Base-by-base conservation (phyloP, 2,797 vertebrate species). In the Takifugu ocellatus region DNA sequence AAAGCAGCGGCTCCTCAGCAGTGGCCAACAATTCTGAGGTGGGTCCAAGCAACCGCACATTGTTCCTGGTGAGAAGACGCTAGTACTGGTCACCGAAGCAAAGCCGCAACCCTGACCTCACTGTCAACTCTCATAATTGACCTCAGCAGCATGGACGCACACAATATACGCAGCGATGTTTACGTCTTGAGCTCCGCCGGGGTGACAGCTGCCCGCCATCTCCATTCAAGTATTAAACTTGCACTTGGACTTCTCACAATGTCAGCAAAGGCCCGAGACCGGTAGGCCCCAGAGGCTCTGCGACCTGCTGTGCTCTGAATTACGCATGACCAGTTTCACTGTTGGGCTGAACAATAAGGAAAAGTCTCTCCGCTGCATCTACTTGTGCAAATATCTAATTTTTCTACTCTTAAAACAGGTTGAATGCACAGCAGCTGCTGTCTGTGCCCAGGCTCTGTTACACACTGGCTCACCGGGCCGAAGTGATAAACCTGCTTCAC, bases 1-100 rank as follows among this genome's bases (percentile, higher is more conserved):
- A 72, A 75, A 72, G 75, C 54, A 68, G 75, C 68, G 62, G 64
- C 63, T 51, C 51, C 60, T 76, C 36, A 12, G 56, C 31, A n/a
- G 72, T 75, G 66, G 75, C 79, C 84, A 85, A 79, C 78, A 84
- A 87, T 87, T 80, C 71, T 83, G 87, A 83, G 87, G 84, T 87
- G 74, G 61, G 73, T 39, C 67, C 68, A 76, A 78, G 63, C 51
- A 25, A 70, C 84, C 77, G n/a, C 77, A 78, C 59, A 74, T 80
- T 77, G 81, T 83, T 75, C 70, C 66, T 25, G 25, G 56, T 72
- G 68, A 79, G 74, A 77, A 54, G 71, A 65, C 56, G 63, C 64
- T 54, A 45, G 62, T 57, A 64, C 21, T 33, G 16, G 60, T 64
- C 49, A 16, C 59, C 56, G 66, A 49, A 56, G 51, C 39, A 55